Conservation (phyloP, 2,888 invertebrate species). For the Tipula confusa region DNA sequence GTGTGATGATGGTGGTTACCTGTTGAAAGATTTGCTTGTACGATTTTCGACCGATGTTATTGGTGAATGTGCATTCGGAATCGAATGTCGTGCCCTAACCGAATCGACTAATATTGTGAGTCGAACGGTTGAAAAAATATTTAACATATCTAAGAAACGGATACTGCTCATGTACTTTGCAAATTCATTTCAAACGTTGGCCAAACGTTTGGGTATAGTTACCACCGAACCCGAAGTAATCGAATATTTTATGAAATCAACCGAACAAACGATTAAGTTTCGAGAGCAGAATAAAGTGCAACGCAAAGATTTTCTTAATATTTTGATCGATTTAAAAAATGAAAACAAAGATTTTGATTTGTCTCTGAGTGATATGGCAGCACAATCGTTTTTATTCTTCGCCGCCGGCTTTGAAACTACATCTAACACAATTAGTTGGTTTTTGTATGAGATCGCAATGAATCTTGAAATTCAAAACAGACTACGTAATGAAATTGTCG, state of each 20-base stretch:
- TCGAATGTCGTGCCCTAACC: constrained; percentile 32
- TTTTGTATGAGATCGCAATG: constrained; percentile 16
- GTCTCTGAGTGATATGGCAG: constrained; percentile 20
- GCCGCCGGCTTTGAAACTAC: constrained; percentile 32
- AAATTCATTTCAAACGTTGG: neutral
- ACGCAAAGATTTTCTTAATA: constrained; percentile 31
- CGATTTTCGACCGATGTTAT: constrained; percentile 31
- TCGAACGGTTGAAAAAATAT: constrained; percentile 25
- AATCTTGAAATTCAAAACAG: constrained; percentile 31
- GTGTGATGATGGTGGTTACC: neutral
- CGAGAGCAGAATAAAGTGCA: constrained; percentile 29
- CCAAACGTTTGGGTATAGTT: neutral
- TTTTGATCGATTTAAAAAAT: constrained; percentile 35
- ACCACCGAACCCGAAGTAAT: neutral
- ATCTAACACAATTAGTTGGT: constrained; percentile 30
- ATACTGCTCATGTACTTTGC: neutral
- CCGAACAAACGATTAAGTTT: constrained; percentile 26
- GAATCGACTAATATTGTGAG: neutral
- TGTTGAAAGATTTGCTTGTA: neutral
- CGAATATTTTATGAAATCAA: constrained; percentile 31
- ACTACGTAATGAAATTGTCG: neutral
- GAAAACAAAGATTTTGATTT: constrained; percentile 35
- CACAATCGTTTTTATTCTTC: constrained; percentile 33
- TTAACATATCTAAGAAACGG: constrained; percentile 20
- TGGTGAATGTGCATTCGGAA: constrained; percentile 32